These are phyloP conservation scores for Hypolimnas misippus DNA, from an alignment of 2,888 invertebrate species.

Conservation along the genomic window DNA sequence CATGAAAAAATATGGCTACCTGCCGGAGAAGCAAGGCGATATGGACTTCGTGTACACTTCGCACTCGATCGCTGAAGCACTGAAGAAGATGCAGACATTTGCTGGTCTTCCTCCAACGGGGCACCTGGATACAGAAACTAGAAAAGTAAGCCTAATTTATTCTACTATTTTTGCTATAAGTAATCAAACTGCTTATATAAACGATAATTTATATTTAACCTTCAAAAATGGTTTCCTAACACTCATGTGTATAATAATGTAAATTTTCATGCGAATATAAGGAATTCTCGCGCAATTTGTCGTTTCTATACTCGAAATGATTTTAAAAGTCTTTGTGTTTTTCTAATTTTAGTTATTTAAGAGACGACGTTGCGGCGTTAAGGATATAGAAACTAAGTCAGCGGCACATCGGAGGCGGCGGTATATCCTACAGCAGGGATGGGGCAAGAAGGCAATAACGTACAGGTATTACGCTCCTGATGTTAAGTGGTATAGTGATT, in stretches of 20 bases:
- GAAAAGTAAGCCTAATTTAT: slow-evolving; percentile 69
- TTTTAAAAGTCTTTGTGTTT: background rate
- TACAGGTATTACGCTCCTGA: slow-evolving; percentile 81
- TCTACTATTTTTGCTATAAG: background rate
- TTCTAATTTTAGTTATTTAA: slow-evolving; percentile 83
- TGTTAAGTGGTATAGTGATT: no score
- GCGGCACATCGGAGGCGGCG: slow-evolving; percentile 73
- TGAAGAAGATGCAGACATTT: slow-evolving; percentile 88
- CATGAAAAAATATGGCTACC: slow-evolving; percentile 88
- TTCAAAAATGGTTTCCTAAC: no score
- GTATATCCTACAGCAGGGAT: slow-evolving; percentile 86
- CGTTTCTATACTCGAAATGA: no score
- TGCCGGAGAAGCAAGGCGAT: slow-evolving; percentile 79
- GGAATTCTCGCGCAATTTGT: no score
- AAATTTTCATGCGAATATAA: no score
- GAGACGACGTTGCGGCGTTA: slow-evolving; percentile 88
- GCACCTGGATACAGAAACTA: slow-evolving; percentile 85
- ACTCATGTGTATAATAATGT: no score
- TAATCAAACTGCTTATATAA: no score
- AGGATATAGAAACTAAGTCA: slow-evolving; percentile 80
- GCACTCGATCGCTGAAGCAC: slow-evolving; percentile 85
- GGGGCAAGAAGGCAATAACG: slow-evolving; percentile 87
- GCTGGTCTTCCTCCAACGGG: slow-evolving; percentile 89
- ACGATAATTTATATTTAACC: no score
- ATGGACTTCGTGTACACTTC: slow-evolving; percentile 85